Base-by-base conservation (phyloP, 2,113 vertebrate genomes). In the Ceratotherium simum region DNA sequence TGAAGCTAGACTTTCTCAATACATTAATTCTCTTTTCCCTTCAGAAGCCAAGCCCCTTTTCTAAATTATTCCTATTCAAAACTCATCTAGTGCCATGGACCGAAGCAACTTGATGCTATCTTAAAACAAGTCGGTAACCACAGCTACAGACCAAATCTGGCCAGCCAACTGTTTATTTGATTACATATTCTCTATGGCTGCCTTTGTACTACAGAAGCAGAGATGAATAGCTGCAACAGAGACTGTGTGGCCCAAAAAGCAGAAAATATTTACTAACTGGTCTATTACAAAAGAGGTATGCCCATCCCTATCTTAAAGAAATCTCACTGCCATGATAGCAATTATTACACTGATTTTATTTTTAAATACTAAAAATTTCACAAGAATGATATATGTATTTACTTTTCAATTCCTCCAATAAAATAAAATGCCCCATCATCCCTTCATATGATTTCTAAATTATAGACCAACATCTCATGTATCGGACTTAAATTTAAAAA, bases 31-130 rank as follows among this genome's bases (percentile, higher is more conserved):
- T 85, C 51, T 60, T 87, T 93, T 91, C 36, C 39, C n/a, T 88
- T 96, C 31, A 42, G 25, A 95, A 81, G 67, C 84, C 86, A 91
- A 93, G n/a, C 20, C 46, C 42, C 21, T 48, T 89, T 60, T 51
- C 67, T 62, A 96, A 97, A 78, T 79, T 78, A 86, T 60, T 85
- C 46, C 33, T 76, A 70, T 72, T 82, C 90, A 86, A 85, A 93
- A 90, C 42, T 85, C 29, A 76, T 1, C 76, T 3, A 82, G 21
- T 72, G 33, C 46, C 29, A 42, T 6, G 11, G 31, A 65, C 36
- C 2, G 3, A 90, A 76, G 20, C n/a, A 36, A 64, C 14, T 64
- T 69, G 75, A 48, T 23, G 25, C 29, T 80, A 78, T 62, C 70
- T 84, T 90, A 85, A 81, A 70, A 82, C 8, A 25, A 16, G 27